phyloP scores from a whole-genome alignment of 2,888 invertebrate species.

The Heliconius ethilla region DNA sequence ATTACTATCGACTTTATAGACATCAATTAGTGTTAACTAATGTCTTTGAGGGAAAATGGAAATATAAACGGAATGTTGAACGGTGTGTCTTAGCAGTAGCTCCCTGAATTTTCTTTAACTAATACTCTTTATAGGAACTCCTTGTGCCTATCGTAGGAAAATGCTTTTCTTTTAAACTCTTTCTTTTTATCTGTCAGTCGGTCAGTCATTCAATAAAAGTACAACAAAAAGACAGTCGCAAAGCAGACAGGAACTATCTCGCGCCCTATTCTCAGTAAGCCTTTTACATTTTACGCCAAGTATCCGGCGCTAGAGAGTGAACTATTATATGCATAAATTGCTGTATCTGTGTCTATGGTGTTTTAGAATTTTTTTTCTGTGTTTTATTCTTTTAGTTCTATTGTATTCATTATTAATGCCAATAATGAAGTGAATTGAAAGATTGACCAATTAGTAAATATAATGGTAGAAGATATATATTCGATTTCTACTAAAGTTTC shows the following conservation, averaged over 20 bases:
- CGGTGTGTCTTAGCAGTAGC: too few species aligned
- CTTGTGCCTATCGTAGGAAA: not conserved
- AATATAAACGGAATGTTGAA: too few species aligned
- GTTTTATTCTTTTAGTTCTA: not conserved
- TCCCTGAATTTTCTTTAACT: too few species aligned
- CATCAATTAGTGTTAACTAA: not conserved
- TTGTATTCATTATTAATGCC: not conserved
- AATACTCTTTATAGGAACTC: too few species aligned
- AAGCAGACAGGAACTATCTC: conserved; percentile 19
- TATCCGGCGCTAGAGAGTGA: conserved; percentile 28
- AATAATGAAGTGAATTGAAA: too few species aligned
- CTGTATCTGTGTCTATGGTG: conserved; percentile 24
- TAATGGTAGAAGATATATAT: too few species aligned
- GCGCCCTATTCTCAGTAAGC: conserved; percentile 28
- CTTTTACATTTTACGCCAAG: conserved; percentile 26
- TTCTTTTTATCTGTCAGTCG: not conserved
- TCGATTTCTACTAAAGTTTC: too few species aligned
- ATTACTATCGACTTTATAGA: not conserved
- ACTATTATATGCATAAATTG: conserved; percentile 38
- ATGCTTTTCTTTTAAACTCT: not conserved
- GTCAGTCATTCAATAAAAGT: conserved; percentile 8
- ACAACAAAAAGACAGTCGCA: not conserved
- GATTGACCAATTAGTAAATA: too few species aligned
- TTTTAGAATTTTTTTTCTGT: not conserved
- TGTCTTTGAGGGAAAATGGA: not conserved